Conservation (phyloP, 2,113 vertebrate genomes). For the Peromyscus maniculatus region DNA sequence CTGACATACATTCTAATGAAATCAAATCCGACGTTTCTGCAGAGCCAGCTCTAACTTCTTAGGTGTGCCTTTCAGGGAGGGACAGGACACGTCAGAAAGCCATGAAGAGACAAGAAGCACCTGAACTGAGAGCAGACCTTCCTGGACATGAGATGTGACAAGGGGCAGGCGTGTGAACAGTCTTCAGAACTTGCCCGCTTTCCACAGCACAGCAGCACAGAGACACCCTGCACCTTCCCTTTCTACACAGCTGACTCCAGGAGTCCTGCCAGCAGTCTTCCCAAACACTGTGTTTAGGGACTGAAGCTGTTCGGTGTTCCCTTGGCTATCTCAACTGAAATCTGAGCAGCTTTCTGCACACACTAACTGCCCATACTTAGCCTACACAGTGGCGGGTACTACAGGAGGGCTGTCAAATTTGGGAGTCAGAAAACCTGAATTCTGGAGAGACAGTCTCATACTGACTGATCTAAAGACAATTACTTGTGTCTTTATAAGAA, state of each 20-base stretch:
- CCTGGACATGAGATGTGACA: not conserved
- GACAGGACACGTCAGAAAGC: not conserved
- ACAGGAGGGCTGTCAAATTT: not conserved
- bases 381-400: not conserved
- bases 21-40: not conserved
- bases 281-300: not conserved
- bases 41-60: not conserved
- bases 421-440: slow-evolving; percentile 7
- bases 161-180: not conserved
- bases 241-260: not conserved
- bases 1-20: not conserved
- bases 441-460: not conserved
- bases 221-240: not conserved
- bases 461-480: slow-evolving; percentile 5
- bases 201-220: not conserved
- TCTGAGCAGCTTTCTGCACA: not conserved
- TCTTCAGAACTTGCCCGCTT: not conserved
- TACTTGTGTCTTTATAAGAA: slow-evolving; percentile 52
- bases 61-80: too few species aligned
- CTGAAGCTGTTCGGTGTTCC: not conserved
- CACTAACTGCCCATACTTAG: not conserved
- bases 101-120: not conserved
- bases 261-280: not conserved
- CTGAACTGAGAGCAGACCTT: not conserved
- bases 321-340: not conserved